phyloP scores from a whole-genome alignment of 2,797 vertebrate species.

The Peromyscus melanophrys region DNA sequence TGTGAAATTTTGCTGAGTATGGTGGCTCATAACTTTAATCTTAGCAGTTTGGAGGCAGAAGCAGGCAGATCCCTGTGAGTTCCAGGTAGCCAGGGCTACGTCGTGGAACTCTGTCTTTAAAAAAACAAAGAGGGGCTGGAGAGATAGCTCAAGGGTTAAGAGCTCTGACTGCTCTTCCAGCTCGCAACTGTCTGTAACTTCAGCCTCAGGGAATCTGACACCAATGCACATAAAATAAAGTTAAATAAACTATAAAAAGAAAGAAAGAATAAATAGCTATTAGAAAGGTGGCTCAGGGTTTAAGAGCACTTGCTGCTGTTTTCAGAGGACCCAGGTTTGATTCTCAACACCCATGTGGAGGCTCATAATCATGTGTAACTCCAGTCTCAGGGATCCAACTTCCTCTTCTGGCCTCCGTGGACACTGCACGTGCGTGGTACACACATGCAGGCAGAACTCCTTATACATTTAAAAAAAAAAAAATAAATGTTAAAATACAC shows the following conservation, averaged over 20 bases:
- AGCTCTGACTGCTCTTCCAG: neutral
- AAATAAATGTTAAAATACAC: neutral
- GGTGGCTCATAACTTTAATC: neutral
- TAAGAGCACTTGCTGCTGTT: neutral
- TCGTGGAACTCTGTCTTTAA: neutral
- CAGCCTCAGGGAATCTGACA: neutral
- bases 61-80: neutral
- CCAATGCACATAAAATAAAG: neutral
- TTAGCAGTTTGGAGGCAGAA: neutral
- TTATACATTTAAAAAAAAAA: neutral
- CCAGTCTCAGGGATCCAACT: too few relatives aligned
- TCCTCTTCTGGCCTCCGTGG: neutral
- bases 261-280: neutral
- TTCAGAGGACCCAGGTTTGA: neutral
- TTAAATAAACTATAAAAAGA: neutral
- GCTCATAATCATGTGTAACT: too few relatives aligned
- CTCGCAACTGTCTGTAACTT: neutral
- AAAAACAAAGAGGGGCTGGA: neutral
- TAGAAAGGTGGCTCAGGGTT: neutral
- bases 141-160: neutral
- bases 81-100: neutral
- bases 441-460: neutral
- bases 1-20: neutral
- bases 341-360: neutral
- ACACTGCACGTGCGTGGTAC: neutral